These are phyloP conservation scores for Astropecten irregularis DNA, from an alignment of 53 echinoderm and acorn worm species.

Conservation along the genomic window DNA sequence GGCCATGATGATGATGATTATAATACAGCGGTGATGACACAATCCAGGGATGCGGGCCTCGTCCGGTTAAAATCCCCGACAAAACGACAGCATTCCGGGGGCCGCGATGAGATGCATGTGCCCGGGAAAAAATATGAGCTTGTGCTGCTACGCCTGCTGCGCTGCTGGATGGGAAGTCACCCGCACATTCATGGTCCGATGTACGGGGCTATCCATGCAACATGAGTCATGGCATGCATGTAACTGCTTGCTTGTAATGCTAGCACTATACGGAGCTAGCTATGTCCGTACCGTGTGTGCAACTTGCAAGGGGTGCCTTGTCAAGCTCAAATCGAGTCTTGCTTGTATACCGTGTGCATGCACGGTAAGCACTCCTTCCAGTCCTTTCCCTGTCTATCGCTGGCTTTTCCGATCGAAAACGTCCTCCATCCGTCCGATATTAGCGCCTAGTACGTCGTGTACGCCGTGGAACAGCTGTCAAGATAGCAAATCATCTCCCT, in stretches of 20 bases:
- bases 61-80: neutral
- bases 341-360: too few species aligned
- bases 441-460: slow-evolving; percentile 17
- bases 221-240: slow-evolving; percentile 9
- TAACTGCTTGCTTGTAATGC: too few species aligned
- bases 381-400: neutral
- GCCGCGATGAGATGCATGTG: too few species aligned
- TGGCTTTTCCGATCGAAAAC: slow-evolving; percentile 8
- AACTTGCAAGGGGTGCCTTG: too few species aligned
- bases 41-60: slow-evolving; percentile 16
- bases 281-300: too few species aligned
- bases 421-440: slow-evolving; percentile 23
- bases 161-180: neutral
- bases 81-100: slow-evolving; percentile 28
- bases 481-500: slow-evolving; percentile 17
- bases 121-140: too few species aligned
- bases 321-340: neutral
- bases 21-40: slow-evolving; percentile 5
- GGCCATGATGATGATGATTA: too few species aligned
- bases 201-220: neutral
- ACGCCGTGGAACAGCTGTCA: slow-evolving; percentile 48
- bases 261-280: too few species aligned
- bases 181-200: slow-evolving; percentile 1
- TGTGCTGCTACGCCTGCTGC: neutral
- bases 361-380: neutral